Percentiles rank a stretch among this genome's conserved stretches.
These are phyloP conservation scores for Sylvia atricapilla DNA, from an alignment of 2,113 vertebrate species.

Conservation along the genomic window DNA sequence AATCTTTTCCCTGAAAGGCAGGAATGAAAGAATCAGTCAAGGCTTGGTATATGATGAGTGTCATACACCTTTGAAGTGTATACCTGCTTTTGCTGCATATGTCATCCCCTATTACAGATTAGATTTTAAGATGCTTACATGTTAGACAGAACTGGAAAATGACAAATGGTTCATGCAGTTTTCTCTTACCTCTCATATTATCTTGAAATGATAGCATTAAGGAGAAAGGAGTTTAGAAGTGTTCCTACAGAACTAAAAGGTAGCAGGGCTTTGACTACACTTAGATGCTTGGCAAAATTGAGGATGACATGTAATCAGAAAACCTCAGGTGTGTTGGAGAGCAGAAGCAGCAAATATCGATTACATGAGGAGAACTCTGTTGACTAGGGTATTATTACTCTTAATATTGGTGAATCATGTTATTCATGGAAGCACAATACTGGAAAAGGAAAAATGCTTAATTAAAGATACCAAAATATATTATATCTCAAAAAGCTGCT, in stretches of 20 bases:
- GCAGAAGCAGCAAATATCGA: background rate
- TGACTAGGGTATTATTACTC: background rate
- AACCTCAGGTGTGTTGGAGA: slow-evolving; percentile 16
- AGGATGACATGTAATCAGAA: slow-evolving; percentile 48
- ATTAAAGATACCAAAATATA: background rate
- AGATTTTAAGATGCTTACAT: background rate
- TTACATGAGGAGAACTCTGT: background rate
- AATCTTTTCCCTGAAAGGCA: background rate
- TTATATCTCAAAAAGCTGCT: background rate
- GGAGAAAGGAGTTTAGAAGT: background rate
- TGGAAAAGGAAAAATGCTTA: background rate
- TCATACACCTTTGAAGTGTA: background rate
- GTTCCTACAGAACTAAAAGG: background rate
- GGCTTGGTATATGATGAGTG: background rate
- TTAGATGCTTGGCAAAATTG: background rate
- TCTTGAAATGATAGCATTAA: background rate
- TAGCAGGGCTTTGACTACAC: background rate
- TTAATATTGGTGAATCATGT: background rate
- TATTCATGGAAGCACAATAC: background rate
- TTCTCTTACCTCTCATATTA: background rate
- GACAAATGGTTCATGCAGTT: background rate
- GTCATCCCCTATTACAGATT: background rate
- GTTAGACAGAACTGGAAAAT: background rate
- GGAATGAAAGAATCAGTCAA: background rate
- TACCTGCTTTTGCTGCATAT: background rate